A percentile compares a stretch with the other conserved stretches of the same genome.
phyloP scores from a whole-genome alignment of 2,797 vertebrate genomes.

The Ceyx erithaca region DNA sequence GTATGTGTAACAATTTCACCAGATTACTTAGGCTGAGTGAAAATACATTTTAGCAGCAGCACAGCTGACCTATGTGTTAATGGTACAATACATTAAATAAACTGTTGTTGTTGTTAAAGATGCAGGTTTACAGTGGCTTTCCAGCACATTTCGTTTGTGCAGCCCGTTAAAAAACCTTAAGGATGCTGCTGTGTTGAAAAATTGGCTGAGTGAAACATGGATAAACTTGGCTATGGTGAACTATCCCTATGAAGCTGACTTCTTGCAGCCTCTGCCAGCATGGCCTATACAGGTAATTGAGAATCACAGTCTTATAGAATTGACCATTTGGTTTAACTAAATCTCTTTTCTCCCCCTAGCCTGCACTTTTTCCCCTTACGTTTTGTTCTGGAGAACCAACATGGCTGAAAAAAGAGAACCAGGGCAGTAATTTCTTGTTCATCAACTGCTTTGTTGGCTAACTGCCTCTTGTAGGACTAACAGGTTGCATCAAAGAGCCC shows the following conservation, averaged over 20 bases:
- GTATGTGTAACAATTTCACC: background rate
- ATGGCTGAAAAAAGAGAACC: background rate
- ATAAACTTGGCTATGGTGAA: constrained; percentile 95
- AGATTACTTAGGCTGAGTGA: background rate
- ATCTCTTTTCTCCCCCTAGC: background rate
- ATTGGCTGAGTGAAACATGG: constrained; percentile 94
- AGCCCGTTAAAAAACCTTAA: constrained; percentile 78
- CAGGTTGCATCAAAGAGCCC: background rate
- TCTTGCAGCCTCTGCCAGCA: constrained; percentile 92
- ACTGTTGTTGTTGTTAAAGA: constrained; percentile 69
- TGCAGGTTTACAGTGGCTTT: constrained; percentile 88
- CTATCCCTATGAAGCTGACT: constrained; percentile 92
- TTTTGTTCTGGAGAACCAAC: background rate
- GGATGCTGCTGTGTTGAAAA: constrained; percentile 83
- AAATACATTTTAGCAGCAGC: background rate
- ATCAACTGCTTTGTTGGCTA: background rate
- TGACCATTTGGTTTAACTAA: background rate
- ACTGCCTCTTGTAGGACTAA: background rate
- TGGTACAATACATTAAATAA: background rate
- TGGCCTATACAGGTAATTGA: constrained; percentile 92
- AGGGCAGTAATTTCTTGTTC: background rate
- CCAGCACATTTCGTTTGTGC: constrained; percentile 86
- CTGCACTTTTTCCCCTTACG: background rate
- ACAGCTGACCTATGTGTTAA: background rate
- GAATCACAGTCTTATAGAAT: background rate